Conservation (phyloP, 1,140 invertebrate species). For the Sminthurides bifidus region DNA sequence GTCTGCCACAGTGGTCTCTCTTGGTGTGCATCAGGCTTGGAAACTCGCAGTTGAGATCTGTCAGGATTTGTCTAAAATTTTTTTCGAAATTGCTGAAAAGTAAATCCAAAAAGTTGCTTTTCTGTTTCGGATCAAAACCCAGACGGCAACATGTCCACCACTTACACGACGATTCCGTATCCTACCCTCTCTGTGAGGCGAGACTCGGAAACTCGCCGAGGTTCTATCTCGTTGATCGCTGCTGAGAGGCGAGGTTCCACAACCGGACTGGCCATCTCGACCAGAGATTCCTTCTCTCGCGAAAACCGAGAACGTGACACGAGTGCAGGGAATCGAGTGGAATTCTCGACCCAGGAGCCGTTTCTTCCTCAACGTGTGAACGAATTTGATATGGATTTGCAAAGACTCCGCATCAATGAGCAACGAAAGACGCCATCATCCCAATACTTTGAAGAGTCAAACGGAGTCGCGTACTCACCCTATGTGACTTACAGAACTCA, state of each 20-base stretch:
- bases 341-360: background rate
- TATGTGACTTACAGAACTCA: constrained; percentile 4
- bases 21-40: no score
- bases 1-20: no score
- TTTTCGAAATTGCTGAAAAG: no score
- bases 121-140: no score
- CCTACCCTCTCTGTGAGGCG: background rate
- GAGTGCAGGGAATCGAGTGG: background rate
- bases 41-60: no score
- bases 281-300: background rate
- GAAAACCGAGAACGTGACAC: background rate
- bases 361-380: constrained; percentile 7
- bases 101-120: no score
- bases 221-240: background rate
- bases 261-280: background rate
- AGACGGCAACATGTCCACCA: background rate
- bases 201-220: background rate
- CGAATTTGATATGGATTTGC: constrained; percentile 15
- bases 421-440: constrained; percentile 8
- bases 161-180: background rate
- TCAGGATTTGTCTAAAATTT: no score
- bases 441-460: constrained; percentile 5
- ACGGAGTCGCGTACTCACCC: constrained; percentile 6
- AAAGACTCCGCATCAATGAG: constrained; percentile 8
- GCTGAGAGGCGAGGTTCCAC: background rate